Evolutionary conservation across 2,113 vertebrate species (phyloP).

Genomic region (Xiphophorus maculatus): DNA sequence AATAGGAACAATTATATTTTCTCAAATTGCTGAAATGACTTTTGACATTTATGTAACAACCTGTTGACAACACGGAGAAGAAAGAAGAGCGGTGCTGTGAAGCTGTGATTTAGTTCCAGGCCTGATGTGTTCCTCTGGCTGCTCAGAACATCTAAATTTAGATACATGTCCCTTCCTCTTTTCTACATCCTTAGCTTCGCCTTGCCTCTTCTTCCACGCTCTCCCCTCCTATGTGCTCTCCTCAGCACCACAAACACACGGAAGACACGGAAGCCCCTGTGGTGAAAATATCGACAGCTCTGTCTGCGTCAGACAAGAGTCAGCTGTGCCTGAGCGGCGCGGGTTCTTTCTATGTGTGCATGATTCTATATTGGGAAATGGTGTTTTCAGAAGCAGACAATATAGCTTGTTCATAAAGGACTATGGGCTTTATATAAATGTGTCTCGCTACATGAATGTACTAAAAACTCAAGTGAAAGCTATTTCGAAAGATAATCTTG

Average conservation of each 20-base stretch:
- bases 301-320: conserved; percentile 64
- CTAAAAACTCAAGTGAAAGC: too few relatives aligned
- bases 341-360: conserved; percentile 16
- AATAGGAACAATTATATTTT: not conserved
- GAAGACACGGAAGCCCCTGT: conserved; percentile 54
- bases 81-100: conserved; percentile 20
- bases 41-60: not conserved
- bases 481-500: too few relatives aligned
- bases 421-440: not conserved
- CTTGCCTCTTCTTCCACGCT: conserved; percentile 45
- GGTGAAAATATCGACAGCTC: conserved; percentile 67
- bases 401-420: not conserved
- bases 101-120: conserved; percentile 53
- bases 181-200: conserved; percentile 47
- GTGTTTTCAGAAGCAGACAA: conserved; percentile 9
- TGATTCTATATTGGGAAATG: conserved; percentile 5
- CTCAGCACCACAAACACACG: conserved; percentile 51
- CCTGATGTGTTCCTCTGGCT: conserved; percentile 57
- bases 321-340: conserved; percentile 53
- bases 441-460: not conserved
- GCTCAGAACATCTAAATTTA: conserved; percentile 78
- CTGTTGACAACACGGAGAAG: conserved; percentile 16
- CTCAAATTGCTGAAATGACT: not conserved
- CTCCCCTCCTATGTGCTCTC: conserved; percentile 48
- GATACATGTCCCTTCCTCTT: conserved; percentile 53